Evolutionary conservation across 2,797 vertebrate genomes (phyloP), one percentile per base, ranked within the genome.

Genomic region (Poliocrania exsul): DNA sequence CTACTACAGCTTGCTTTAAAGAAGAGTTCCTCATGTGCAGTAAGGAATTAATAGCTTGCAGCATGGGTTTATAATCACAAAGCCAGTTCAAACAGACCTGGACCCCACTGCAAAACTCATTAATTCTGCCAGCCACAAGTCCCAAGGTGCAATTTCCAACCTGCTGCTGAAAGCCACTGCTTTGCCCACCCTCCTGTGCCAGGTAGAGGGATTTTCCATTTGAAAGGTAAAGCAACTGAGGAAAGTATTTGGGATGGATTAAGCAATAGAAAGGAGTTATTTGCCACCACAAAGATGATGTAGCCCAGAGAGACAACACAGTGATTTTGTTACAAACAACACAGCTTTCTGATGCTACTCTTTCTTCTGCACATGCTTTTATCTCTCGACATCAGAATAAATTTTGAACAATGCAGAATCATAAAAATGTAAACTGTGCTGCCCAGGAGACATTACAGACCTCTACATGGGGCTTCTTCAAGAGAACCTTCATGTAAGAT

Each of bases 241-340:
- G 26, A 21, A 85, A 92, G 33, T 29, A 44, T 54, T 72, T 50
- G 62, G 57, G 21, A 71, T 42, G 31, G 40, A 74, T 40, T 16
- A 72, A 83, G n/a, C 0, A 0, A 47, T 2, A 50, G 61, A 33
- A 70, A 67, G 58, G 0, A 2, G 26, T 7, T 19, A 72, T 13
- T 38, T 64, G 44, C 31, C 65, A 11, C 31, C 62, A 70, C 31
- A 74, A 56, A 89, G 49, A 37, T 31, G 40, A 77, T 21, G 46
- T 2, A 56, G 42, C 29, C 47, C 73, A 62, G 54, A 31, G 7
- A 74, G 24, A 88, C 37, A 88, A 61, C 1, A 0, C 0, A 24
- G 49, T 10, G 3, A 66, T 35, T 47, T 17, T 50, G 10, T 65
- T 40, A 70, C 44, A 77, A 82, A 85, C 25, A 72, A 5, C 37